Conservation (phyloP, 2,113 vertebrate species). For the Corynorhinus townsendii region DNA sequence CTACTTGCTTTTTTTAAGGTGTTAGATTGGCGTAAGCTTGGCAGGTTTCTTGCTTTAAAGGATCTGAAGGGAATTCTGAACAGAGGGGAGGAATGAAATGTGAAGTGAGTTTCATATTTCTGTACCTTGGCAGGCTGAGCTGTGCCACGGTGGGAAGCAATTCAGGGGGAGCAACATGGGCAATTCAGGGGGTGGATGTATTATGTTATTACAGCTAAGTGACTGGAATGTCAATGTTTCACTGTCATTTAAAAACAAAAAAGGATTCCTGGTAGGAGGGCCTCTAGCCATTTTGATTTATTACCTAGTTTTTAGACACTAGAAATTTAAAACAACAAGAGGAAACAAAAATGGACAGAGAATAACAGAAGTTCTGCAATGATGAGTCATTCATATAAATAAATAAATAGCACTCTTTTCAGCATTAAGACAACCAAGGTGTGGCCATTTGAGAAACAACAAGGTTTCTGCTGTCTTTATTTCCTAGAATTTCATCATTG, state of each 20-base stretch:
- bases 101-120: neutral
- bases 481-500: neutral
- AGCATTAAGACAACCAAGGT: neutral
- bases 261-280: neutral
- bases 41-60: neutral
- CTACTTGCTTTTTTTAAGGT: neutral
- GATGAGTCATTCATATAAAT: neutral
- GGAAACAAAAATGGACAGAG: neutral
- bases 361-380: neutral
- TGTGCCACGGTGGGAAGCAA: neutral
- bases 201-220: neutral
- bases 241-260: neutral
- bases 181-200: neutral
- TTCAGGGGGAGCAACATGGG: neutral
- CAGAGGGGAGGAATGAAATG: neutral
- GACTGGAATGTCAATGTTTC: neutral
- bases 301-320: slow-evolving; percentile 24
- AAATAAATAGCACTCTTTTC: neutral
- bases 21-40: neutral
- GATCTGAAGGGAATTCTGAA: neutral
- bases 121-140: neutral
- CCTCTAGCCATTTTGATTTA: neutral
- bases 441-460: neutral
- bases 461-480: neutral
- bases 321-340: neutral